Percentiles rank a stretch among this genome's conserved stretches.
phyloP scores from a whole-genome alignment of 2,888 invertebrate genomes.

The Diaperis boleti region DNA sequence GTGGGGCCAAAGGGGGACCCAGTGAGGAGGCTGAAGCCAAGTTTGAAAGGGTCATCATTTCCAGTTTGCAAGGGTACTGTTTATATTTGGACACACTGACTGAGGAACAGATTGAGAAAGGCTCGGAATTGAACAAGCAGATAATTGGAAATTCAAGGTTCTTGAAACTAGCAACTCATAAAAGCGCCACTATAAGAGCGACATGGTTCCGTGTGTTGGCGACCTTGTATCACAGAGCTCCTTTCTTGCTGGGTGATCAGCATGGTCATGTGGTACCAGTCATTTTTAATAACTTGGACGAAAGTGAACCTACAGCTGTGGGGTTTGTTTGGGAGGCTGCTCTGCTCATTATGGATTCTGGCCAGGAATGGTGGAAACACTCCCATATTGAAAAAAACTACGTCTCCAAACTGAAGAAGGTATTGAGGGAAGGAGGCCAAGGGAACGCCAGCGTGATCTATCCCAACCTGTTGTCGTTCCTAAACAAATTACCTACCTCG shows the following conservation, averaged over 20 bases:
- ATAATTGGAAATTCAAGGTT: conserved; percentile 70
- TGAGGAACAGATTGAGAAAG: conserved; percentile 68
- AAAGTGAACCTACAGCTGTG: conserved; percentile 76
- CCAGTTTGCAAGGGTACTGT: conserved; percentile 76
- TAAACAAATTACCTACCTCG: conserved; percentile 77
- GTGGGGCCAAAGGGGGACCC: conserved; percentile 68
- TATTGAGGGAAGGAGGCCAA: conserved; percentile 79
- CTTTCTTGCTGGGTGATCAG: conserved; percentile 69
- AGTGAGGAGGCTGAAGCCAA: conserved; percentile 78
- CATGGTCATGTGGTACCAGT: conserved; percentile 71
- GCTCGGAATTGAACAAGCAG: conserved; percentile 61
- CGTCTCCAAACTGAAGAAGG: conserved; percentile 76
- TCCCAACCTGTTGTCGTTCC: conserved; percentile 80
- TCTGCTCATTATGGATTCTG: conserved; percentile 71
- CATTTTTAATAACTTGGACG: conserved; percentile 76
- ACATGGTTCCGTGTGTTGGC: conserved; percentile 80
- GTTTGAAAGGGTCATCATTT: conserved; percentile 74
- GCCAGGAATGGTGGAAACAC: conserved; percentile 79
- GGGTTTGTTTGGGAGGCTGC: conserved; percentile 82
- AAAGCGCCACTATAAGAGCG: conserved; percentile 67
- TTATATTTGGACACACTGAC: conserved; percentile 73
- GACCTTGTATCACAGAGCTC: conserved; percentile 72
- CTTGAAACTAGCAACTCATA: conserved; percentile 78
- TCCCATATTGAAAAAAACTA: conserved; percentile 82
- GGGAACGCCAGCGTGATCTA: conserved; percentile 81